Conservation (phyloP, 2,797 vertebrate species). For the Melanogrammus aeglefinus region DNA sequence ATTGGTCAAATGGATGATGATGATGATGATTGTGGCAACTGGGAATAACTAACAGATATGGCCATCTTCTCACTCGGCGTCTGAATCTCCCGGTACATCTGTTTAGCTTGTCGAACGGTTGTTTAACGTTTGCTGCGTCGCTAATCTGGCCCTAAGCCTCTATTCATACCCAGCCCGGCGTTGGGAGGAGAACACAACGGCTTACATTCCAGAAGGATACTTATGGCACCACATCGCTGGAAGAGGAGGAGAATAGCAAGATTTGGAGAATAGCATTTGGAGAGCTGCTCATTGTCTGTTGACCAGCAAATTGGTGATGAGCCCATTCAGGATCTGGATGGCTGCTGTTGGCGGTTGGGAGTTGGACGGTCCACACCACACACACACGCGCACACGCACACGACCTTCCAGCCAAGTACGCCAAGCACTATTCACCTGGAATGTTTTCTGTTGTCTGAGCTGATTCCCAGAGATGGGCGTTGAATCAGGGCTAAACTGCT, state of each 20-base stretch:
- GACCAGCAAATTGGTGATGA: slow-evolving; percentile 59
- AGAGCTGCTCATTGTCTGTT: slow-evolving; percentile 40
- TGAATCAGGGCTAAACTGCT: not conserved
- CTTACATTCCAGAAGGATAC: not conserved
- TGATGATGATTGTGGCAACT: not conserved
- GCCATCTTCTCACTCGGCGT: slow-evolving; percentile 6
- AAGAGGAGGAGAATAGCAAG: slow-evolving; percentile 12
- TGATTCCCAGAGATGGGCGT: not conserved
- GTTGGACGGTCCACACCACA: slow-evolving; percentile 20
- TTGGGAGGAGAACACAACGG: slow-evolving; percentile 10
- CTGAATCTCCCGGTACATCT: slow-evolving; percentile 14
- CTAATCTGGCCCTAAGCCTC: slow-evolving; percentile 20
- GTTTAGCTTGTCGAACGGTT: slow-evolving; percentile 12
- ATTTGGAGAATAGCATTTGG: slow-evolving; percentile 15
- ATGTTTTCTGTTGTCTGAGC: not conserved
- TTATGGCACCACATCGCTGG: not conserved
- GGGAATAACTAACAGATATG: not conserved
- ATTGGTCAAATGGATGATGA: slow-evolving; percentile 9
- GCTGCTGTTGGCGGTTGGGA: slow-evolving; percentile 42
- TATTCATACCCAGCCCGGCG: slow-evolving; percentile 13
- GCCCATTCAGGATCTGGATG: slow-evolving; percentile 47
- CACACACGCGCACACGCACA: slow-evolving; percentile 24
- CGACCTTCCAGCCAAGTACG: slow-evolving; percentile 9
- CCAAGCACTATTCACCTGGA: not conserved
- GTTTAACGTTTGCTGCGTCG: slow-evolving; percentile 31